Base-by-base conservation (phyloP, 2,888 invertebrate species). In the Melipona beecheii region DNA sequence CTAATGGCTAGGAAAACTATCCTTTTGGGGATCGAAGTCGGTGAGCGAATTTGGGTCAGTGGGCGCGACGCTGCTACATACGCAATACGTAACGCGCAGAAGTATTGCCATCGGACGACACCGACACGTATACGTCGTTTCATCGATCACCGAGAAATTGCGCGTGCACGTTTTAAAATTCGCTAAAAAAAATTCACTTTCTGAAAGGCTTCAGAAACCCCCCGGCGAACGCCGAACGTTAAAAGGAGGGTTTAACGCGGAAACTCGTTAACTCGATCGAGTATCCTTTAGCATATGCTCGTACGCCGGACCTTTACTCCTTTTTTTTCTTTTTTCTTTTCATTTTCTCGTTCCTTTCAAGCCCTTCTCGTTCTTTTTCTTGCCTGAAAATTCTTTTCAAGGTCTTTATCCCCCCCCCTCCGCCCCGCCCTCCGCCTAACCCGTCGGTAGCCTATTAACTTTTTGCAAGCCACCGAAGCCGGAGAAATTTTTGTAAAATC, bases 31-130 rank as follows among this genome's bases (percentile, higher is more conserved):
- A 78, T 75, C 66, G 52, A 78, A 75, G 73, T 65, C 71, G 64
- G 73, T 54, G 64, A 52, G 52, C 65, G 64, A 75, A 82, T 82
- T 58, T 83, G 36, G 84, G 82, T 82, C 83, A 84, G 82, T 75
- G 83, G 82, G 70, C 31, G 77, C 82, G 74, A 78, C 78, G 68
- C 68, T 75, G 24, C 72, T 78, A 70, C 82, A 83, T 84, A 84
- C 82, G 83, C 75, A 84, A 84, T 77, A 82, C 75, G 78, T 78
- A 82, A 75, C 82, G 82, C 84, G 83, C 82, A 84, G 83, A 82
- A 78, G 78, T 84, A 78, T 84, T 69, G 56, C 62, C 82, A 78
- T 84, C 78, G 84, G 82, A 69, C 82, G 78, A 83, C 69, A 69
- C 75, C 58, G 75, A 68, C 78, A 72, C 68, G 60, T 62, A 27